phyloP scores from a whole-genome alignment of 2,113 vertebrate species.

The Panthera uncia region DNA sequence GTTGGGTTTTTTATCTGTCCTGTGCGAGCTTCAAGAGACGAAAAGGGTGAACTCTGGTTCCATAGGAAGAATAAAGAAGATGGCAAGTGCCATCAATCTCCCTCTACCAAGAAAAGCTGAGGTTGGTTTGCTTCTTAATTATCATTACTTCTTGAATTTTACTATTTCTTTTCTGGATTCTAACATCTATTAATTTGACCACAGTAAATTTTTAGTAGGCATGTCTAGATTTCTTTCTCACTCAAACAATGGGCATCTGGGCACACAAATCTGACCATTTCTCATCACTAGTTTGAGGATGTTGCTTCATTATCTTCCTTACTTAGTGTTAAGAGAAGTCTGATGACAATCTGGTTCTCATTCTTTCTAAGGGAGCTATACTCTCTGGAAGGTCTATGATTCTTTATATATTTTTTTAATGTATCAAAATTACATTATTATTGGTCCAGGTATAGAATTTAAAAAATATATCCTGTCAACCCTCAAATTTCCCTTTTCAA shows the following conservation, averaged over 20 bases:
- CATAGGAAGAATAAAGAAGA: not conserved
- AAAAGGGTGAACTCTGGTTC: not conserved
- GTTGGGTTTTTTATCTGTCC: not conserved
- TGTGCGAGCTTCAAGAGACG: not conserved
- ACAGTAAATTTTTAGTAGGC: not conserved
- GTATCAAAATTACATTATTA: not conserved
- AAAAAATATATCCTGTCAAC: not conserved
- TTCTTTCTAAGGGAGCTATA: not conserved
- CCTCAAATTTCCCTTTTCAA: not conserved
- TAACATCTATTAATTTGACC: not conserved
- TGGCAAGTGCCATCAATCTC: not conserved
- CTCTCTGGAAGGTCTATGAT: not conserved
- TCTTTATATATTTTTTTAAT: not conserved
- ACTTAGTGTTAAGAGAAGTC: not conserved
- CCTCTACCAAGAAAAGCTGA: not conserved
- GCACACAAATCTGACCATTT: not conserved
- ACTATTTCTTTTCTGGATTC: not conserved
- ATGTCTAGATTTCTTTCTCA: not conserved
- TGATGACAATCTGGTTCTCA: not conserved
- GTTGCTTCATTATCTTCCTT: not conserved
- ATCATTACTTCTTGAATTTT: not conserved
- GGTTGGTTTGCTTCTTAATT: not conserved
- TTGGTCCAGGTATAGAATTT: not conserved
- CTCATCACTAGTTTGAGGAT: not conserved
- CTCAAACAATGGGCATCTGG: not conserved